A percentile compares a stretch with the other conserved stretches of the same genome.
Evolutionary conservation across 2,113 vertebrate genomes (phyloP).

Genomic region (Perca fluviatilis): DNA sequence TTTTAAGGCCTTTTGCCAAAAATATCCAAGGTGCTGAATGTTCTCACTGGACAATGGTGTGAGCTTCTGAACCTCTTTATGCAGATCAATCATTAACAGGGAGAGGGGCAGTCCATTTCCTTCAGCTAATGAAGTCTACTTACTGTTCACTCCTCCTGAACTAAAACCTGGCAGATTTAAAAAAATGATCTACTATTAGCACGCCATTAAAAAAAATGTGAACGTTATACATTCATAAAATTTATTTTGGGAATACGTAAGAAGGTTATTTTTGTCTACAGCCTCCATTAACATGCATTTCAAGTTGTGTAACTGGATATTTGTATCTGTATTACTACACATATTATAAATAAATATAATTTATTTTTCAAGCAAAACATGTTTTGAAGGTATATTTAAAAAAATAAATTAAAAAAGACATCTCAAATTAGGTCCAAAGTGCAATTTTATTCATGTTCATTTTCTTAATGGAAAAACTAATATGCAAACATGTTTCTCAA

Average conservation of each 20-base stretch:
- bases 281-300: background rate
- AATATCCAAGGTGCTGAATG: conserved; percentile 65
- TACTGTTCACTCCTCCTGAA: conserved; percentile 50
- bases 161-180: conserved; percentile 16
- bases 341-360: background rate
- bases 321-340: background rate
- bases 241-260: no score
- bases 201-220: no score
- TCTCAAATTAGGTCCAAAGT: background rate
- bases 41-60: conserved; percentile 55
- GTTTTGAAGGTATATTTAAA: background rate
- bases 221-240: no score
- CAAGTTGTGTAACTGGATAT: background rate
- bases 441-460: background rate
- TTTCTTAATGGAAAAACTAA: background rate
- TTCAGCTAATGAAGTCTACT: conserved; percentile 74
- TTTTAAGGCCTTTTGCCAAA: conserved; percentile 49
- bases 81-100: conserved; percentile 83
- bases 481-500: background rate
- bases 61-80: conserved; percentile 51
- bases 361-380: background rate
- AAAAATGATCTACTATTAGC: background rate
- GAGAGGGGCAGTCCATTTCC: conserved; percentile 80
- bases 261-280: background rate
- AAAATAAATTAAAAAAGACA: background rate